These are phyloP conservation scores for Sandelia bainsii DNA, from an alignment of 2,797 vertebrate genomes.

Conservation along the genomic window DNA sequence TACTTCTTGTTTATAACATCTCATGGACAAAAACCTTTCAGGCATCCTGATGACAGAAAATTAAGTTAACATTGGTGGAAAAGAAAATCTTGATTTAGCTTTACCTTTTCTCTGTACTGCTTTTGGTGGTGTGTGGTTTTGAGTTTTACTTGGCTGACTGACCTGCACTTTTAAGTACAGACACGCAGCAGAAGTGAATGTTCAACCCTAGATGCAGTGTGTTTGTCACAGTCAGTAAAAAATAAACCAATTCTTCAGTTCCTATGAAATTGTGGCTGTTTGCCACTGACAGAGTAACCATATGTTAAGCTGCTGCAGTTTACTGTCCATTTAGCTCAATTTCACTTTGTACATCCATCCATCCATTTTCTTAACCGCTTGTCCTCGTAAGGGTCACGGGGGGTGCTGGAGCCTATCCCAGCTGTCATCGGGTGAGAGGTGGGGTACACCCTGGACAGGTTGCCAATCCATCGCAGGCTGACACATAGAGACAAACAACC, in stretches of 20 bases:
- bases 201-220: not conserved
- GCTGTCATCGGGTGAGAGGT: no score
- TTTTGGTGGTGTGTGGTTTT: conserved; percentile 5
- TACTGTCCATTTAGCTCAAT: not conserved
- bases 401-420: no score
- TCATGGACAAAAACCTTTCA: conserved; percentile 12
- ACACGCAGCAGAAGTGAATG: not conserved
- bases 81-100: not conserved
- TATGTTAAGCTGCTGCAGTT: not conserved
- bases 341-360: not conserved
- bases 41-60: not conserved
- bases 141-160: conserved; percentile 11
- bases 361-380: no score
- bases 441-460: no score
- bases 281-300: not conserved
- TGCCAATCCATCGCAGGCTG: no score
- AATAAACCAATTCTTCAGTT: no score
- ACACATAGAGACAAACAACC: no score
- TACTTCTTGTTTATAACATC: conserved; percentile 14
- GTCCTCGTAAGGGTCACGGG: no score
- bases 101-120: not conserved
- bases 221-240: no score
- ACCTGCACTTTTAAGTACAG: conserved; percentile 1
- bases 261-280: conserved; percentile 5
- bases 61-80: not conserved